Evolutionary conservation across 1,140 invertebrate species (phyloP).

Genomic region (Saxidomus purpurata): DNA sequence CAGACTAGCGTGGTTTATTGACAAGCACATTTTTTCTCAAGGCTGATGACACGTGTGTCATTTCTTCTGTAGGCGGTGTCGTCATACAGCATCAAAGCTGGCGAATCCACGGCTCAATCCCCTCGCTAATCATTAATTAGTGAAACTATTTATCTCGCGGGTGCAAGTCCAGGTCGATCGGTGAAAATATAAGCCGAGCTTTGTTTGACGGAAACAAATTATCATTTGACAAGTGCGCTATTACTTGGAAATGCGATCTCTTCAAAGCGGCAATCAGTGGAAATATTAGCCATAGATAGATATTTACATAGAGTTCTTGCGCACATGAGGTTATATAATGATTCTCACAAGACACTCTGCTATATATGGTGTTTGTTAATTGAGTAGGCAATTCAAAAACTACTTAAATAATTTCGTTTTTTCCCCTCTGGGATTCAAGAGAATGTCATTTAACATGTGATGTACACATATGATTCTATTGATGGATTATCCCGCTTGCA

Average conservation of each 20-base stretch:
- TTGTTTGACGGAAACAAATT: slow-evolving; percentile 42
- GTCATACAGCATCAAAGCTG: not conserved
- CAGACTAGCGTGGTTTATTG: too few species aligned
- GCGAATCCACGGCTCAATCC: not conserved
- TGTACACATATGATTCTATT: too few species aligned
- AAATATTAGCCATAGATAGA: not conserved
- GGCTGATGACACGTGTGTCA: too few species aligned
- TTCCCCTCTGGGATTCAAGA: too few species aligned
- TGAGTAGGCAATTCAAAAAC: too few species aligned
- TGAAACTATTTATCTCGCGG: slow-evolving; percentile 29
- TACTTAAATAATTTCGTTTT: too few species aligned
- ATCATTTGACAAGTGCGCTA: slow-evolving; percentile 33
- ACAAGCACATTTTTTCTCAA: too few species aligned
- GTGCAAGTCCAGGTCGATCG: slow-evolving; percentile 14
- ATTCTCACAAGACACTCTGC: too few species aligned
- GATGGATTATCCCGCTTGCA: too few species aligned
- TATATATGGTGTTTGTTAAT: too few species aligned
- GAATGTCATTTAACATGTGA: too few species aligned
- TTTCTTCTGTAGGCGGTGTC: not conserved
- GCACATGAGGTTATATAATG: too few species aligned
- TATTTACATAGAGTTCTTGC: not conserved
- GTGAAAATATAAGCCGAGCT: slow-evolving; percentile 23
- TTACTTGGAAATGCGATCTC: not conserved
- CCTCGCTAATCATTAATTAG: slow-evolving; percentile 54
- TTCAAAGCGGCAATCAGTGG: not conserved